Base-by-base conservation (phyloP, 2,888 invertebrate genomes). In the Glaucopsyche alexis region DNA sequence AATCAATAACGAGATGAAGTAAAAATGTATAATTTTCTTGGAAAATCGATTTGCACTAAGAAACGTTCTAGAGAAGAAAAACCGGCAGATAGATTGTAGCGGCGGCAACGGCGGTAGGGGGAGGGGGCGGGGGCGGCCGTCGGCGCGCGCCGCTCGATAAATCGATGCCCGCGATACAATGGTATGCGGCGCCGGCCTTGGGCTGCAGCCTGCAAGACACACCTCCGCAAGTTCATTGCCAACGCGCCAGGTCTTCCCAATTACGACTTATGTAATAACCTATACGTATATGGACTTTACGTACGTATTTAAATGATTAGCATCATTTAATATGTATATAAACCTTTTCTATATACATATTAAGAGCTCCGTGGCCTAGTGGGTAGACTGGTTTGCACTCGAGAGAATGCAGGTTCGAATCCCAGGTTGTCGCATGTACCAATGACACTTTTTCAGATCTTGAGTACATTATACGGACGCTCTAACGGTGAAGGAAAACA, bases 171-270 rank as follows among this genome's bases (percentile, higher is more conserved):
- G 84, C 84, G 86, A 87, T 87, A 90, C 86, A 89, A 88, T 87
- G 86, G 83, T 85, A 85, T 87, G 87, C 88, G 87, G 84, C 84
- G 83, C 81, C 85, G 89, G 86, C 91, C 91, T 91, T 91, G 91
- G 82, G 82, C 78, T 90, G 91, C 91, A 91, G 82, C 81, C 82
- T 89, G 88, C 90, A 90, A 88, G 90, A 91, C 91, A 91, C 91
- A 89, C 91, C 91, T 85, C 90, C 90, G 79, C 90, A 92, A 91
- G 92, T 91, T 92, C 92, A 92, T 87, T 91, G 91, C 87, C 92
- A 90, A 87, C 83, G 78, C 79, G 78, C 76, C 76, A 78, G 75
- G 76, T 78, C 77, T 76, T 77, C 74, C 65, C 75, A 75, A 73
- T 75, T 77, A 74, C 29, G 29, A 4, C 55, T 55, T 55, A 55